Evolutionary conservation across 2,888 invertebrate genomes (phyloP), one percentile per base, ranked within the genome.

Genomic region (Poecilobothrus nobilitatus): DNA sequence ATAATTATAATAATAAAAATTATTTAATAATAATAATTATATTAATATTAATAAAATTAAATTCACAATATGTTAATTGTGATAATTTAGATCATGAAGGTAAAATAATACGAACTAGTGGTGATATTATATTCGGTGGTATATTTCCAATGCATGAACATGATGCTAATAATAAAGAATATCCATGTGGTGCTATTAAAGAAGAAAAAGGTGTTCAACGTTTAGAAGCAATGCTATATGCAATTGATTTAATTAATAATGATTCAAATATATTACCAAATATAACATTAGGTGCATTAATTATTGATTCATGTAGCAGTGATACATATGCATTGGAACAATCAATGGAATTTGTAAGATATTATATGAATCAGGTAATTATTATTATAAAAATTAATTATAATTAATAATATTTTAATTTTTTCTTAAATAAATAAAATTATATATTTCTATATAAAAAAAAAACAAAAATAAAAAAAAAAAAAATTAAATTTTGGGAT

Each of bases 81-180:
- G 71, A 71, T 64, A 69, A 70, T 44, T 68, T 71, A 21, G 72
- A 72, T 7, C 70, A 69, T 65, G 69, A 72, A 64, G 73, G 73
- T 62, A 71, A 71, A 69, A 68, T 80, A 66, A 77, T 81, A 67
- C 76, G 81, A 12, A 83, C 83, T 68, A 79, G 78, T 66, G 89
- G 88, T n/a, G 88, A 89, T 76, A 84, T 89, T 70, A 85, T 88
- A 71, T 82, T 89, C 41, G 89, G 89, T 1, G 89, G 88, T 5
- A 83, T 89, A 65, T 89, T 89, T 77, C 89, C 89, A 0, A 86
- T 89, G 77, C 89, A 89, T 75, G 86, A 87, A 74, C 85, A 87
- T 77, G 78, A 78, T 2, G 78, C 83, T 65, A 80, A 79, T 66
- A 80, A 79, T 21, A 73, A 73, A 66, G 79, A 81, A 63, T 77